phyloP scores from a whole-genome alignment of 2,888 invertebrate genomes.

The Panzeria rudis region DNA sequence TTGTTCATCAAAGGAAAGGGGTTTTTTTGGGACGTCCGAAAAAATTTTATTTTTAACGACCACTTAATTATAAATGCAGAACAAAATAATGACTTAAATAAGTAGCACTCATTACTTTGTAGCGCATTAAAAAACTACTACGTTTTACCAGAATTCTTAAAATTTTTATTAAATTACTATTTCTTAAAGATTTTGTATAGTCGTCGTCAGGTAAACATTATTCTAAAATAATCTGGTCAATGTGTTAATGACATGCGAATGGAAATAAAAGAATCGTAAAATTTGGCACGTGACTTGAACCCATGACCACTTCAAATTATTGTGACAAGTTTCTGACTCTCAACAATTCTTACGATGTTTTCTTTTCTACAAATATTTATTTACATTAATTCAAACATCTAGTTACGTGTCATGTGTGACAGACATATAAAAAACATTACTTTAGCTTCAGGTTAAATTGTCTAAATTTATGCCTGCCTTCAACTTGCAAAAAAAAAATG shows the following conservation, averaged over 20 bases:
- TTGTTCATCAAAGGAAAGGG: no score
- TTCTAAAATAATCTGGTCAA: conserved; percentile 15
- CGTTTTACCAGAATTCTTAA: no score
- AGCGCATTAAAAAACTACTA: no score
- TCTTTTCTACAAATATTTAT: conserved; percentile 59
- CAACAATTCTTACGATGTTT: background rate
- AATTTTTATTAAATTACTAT: background rate
- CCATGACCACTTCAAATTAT: conserved; percentile 36
- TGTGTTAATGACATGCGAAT: conserved; percentile 60
- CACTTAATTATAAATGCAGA: no score
- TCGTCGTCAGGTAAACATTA: conserved; percentile 46
- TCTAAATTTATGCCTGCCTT: background rate
- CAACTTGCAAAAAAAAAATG: conserved; percentile 17
- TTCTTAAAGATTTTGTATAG: background rate
- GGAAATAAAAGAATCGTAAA: conserved; percentile 58
- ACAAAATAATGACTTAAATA: no score
- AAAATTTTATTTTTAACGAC: no score
- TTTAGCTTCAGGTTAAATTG: conserved; percentile 54
- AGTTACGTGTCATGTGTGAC: conserved; percentile 79
- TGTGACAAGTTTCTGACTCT: conserved; percentile 1
- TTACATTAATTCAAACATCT: conserved; percentile 74
- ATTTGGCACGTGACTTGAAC: conserved; percentile 65
- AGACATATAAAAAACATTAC: conserved; percentile 74
- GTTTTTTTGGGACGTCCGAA: no score
- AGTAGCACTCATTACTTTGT: no score